These are phyloP conservation scores for Crotalus helleri DNA, from an alignment of 2,113 vertebrate genomes.

Conservation along the genomic window DNA sequence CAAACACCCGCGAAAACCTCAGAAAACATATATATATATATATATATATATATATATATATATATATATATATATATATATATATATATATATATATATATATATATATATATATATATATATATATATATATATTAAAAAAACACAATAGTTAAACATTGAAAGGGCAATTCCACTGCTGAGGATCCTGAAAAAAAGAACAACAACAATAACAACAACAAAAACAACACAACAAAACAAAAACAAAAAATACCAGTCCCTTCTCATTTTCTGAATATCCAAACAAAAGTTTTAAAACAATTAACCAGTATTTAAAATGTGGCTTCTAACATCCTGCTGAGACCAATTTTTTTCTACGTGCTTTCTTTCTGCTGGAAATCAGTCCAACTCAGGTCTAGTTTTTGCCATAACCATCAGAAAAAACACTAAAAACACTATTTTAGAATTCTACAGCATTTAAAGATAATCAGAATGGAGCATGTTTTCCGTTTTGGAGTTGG, in stretches of 20 bases:
- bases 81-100: no score
- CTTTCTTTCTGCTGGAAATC: neutral
- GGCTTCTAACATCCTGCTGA: neutral
- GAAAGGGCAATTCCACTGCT: neutral
- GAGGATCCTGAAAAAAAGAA: neutral
- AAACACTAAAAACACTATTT: neutral
- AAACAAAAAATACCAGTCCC: neutral
- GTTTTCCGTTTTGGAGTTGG: slow-evolving; percentile 47
- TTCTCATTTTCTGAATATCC: neutral
- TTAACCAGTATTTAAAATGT: neutral
- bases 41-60: no score
- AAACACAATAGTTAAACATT: neutral
- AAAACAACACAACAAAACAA: no score
- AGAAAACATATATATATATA: no score
- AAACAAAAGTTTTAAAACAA: neutral
- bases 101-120: no score
- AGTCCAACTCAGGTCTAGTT: neutral
- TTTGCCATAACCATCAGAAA: neutral
- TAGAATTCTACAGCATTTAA: neutral
- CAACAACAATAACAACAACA: no score
- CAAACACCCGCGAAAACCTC: no score
- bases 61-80: no score
- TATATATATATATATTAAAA: neutral
- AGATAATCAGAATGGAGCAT: slow-evolving; percentile 41
- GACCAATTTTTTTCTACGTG: neutral